Evolutionary conservation across 2,113 vertebrate genomes (phyloP).

Genomic region (Actenoides lindsayi): DNA sequence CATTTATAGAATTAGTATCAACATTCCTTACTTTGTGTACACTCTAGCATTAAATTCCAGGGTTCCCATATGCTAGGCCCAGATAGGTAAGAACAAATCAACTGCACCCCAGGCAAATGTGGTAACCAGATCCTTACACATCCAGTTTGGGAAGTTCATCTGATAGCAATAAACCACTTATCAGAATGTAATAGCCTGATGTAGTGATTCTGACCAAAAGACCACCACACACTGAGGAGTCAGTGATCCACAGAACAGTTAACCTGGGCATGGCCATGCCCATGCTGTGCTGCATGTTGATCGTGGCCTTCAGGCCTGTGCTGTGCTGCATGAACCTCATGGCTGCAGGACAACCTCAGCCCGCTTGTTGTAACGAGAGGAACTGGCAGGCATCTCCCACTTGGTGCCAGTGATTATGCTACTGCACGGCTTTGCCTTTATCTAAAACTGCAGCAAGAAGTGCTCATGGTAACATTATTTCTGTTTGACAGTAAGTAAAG

Average conservation of each 20-base stretch:
- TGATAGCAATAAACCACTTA: background rate
- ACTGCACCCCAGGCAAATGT: background rate
- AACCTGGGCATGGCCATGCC: background rate
- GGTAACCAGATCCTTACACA: background rate
- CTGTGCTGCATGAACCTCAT: background rate
- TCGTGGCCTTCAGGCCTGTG: background rate
- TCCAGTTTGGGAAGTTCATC: background rate
- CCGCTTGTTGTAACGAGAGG: rapidly evolving
- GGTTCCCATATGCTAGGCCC: background rate
- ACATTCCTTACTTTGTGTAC: background rate
- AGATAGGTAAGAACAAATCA: background rate
- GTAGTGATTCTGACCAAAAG: background rate
- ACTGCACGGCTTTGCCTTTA: background rate
- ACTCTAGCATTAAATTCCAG: background rate
- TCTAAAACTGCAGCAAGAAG: background rate
- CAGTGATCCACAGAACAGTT: background rate
- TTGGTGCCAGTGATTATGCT: background rate
- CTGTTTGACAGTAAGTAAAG: background rate
- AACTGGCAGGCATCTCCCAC: background rate
- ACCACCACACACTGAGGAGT: background rate
- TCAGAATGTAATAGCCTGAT: background rate
- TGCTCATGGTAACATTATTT: background rate
- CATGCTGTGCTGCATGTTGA: rapidly evolving
- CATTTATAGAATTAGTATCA: background rate
- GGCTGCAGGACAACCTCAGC: background rate